phyloP scores from a whole-genome alignment of 2,797 vertebrate species.

The Hephaestus fuliginosus region DNA sequence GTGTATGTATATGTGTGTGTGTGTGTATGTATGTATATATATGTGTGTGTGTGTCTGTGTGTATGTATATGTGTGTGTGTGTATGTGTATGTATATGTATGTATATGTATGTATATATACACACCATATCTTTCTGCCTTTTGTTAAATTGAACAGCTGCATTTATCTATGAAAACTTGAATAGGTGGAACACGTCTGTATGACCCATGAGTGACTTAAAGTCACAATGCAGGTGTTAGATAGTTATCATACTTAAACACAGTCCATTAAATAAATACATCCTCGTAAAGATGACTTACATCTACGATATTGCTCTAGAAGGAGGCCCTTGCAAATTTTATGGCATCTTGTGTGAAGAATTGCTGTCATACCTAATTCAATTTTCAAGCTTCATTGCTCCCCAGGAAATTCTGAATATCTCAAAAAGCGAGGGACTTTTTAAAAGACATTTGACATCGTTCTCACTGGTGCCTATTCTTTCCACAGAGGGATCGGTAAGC shows the following conservation, averaged over 20 bases:
- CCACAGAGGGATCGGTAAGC: conserved; percentile 27
- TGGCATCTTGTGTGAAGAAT: conserved; percentile 22
- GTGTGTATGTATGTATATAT: too few species aligned
- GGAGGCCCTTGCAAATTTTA: not conserved
- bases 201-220: too few species aligned
- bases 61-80: too few species aligned
- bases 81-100: too few species aligned
- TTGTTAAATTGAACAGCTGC: conserved; percentile 13
- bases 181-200: too few species aligned
- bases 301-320: conserved; percentile 1
- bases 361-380: conserved; percentile 43
- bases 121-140: not conserved
- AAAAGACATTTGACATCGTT: conserved; percentile 49
- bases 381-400: conserved; percentile 44
- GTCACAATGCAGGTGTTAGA: too few species aligned
- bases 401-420: conserved; percentile 28
- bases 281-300: conserved; percentile 3
- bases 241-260: not conserved
- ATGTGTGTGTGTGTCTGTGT: too few species aligned
- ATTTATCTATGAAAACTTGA: conserved; percentile 9
- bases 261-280: not conserved
- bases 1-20: too few species aligned
- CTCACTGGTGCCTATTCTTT: conserved; percentile 45
- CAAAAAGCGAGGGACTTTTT: conserved; percentile 30
- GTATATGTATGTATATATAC: too few species aligned